Percentiles rank a stretch among this genome's conserved stretches.
Conservation (phyloP, 1,140 invertebrate genomes). For the Drosophila malerkotliana region DNA sequence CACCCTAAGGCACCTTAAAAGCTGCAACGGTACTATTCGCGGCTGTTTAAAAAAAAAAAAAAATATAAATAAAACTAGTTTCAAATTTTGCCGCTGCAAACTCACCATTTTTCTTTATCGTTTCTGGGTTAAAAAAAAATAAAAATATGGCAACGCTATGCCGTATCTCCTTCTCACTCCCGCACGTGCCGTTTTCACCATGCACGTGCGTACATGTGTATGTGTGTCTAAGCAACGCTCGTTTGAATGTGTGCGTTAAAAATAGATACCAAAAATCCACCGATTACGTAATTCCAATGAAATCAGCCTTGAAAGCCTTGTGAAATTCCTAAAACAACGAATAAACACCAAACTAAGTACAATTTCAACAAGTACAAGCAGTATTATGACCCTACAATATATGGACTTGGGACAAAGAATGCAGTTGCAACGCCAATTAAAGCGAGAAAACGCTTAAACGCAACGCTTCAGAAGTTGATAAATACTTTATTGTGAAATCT, state of each 20-base stretch:
- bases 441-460: neutral
- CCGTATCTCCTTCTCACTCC: slow-evolving; percentile 50
- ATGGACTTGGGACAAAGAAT: slow-evolving; percentile 9
- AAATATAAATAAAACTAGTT: neutral
- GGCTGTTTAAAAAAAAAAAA: slow-evolving; percentile 89
- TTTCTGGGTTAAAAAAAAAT: neutral
- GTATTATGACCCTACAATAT: slow-evolving; percentile 24
- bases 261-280: slow-evolving; percentile 33
- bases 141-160: slow-evolving; percentile 55
- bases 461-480: neutral
- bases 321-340: slow-evolving; percentile 26
- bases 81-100: slow-evolving; percentile 3
- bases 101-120: slow-evolving; percentile 58
- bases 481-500: slow-evolving; percentile 19
- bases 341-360: slow-evolving; percentile 27
- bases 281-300: slow-evolving; percentile 45
- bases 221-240: slow-evolving; percentile 2
- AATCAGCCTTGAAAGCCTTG: slow-evolving; percentile 11
- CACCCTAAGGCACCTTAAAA: slow-evolving; percentile 93
- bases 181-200: slow-evolving; percentile 17
- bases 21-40: slow-evolving; percentile 94
- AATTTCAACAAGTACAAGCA: neutral
- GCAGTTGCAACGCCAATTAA: slow-evolving; percentile 8
- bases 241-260: slow-evolving; percentile 14
- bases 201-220: slow-evolving; percentile 10